Conservation (phyloP, 2,888 invertebrate genomes). For the Cerceris rybyensis region DNA sequence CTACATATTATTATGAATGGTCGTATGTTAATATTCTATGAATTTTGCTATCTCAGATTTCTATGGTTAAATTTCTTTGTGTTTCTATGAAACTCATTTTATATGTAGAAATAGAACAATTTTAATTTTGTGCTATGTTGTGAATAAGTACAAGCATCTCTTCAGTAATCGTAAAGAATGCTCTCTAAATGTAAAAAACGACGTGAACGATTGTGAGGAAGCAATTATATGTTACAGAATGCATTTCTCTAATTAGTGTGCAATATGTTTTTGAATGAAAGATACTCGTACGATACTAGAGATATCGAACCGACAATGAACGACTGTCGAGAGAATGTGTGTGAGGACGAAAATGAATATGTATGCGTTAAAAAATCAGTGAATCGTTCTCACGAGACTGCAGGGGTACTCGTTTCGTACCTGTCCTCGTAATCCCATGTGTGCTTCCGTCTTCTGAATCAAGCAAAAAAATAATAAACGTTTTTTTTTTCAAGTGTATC, state of each 20-base stretch:
- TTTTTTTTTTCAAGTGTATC: slow-evolving; percentile 45
- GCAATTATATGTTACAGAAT: neutral
- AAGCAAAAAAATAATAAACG: slow-evolving; percentile 70
- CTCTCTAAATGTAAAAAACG: too few species aligned
- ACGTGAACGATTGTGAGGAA: neutral
- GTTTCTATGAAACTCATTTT: too few species aligned
- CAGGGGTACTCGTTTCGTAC: slow-evolving; percentile 76
- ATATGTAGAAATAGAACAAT: too few species aligned
- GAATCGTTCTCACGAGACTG: slow-evolving; percentile 56
- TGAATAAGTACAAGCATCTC: too few species aligned
- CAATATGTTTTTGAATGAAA: neutral
- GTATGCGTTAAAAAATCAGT: slow-evolving; percentile 39
- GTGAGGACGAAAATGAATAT: slow-evolving; percentile 24
- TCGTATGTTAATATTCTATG: too few species aligned
- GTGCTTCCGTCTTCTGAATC: slow-evolving; percentile 83
- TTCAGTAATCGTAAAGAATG: too few species aligned
- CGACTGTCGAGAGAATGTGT: slow-evolving; percentile 23
- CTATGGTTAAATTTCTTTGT: too few species aligned
- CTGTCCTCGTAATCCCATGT: slow-evolving; percentile 84
- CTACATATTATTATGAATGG: too few species aligned
- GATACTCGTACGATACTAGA: neutral
- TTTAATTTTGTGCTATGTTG: too few species aligned
- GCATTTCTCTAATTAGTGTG: too few species aligned
- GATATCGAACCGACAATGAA: slow-evolving; percentile 23
- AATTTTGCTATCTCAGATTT: too few species aligned